These are phyloP conservation scores for Mesitornis unicolor DNA, from an alignment of 2,113 vertebrate species.

Conservation along the genomic window DNA sequence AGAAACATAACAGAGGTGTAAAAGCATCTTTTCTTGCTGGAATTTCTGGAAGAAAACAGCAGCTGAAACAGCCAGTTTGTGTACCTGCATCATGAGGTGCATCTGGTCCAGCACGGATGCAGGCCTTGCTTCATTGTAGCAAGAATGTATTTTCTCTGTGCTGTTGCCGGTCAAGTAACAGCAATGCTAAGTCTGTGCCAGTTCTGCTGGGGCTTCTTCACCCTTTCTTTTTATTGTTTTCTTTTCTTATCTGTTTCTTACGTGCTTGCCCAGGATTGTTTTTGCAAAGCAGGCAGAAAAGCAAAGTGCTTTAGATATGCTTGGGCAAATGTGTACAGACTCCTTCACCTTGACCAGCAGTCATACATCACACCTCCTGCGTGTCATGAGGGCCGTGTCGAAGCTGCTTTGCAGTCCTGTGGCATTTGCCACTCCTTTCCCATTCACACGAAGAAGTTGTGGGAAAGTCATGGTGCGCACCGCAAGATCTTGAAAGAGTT, in stretches of 20 bases:
- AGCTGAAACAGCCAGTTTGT: not conserved
- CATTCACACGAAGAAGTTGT: slow-evolving; percentile 15
- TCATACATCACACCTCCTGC: not conserved
- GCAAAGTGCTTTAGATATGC: not conserved
- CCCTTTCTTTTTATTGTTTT: not conserved
- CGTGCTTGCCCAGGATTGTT: not conserved
- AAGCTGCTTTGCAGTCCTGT: not conserved
- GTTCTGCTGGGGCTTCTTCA: not conserved
- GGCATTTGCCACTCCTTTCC: not conserved
- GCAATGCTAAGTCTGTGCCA: not conserved
- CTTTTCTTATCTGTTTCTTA: not conserved
- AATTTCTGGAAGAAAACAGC: not conserved
- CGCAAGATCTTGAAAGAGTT: slow-evolving; percentile 53
- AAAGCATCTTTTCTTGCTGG: not conserved
- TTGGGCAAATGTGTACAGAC: not conserved
- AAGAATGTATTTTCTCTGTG: not conserved
- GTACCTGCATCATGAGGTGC: not conserved
- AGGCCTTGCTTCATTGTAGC: not conserved
- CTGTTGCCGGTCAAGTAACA: not conserved
- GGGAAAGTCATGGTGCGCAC: not conserved
- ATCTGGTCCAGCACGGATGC: not conserved
- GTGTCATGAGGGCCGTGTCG: not conserved
- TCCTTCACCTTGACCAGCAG: not conserved
- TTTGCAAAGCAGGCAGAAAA: not conserved
- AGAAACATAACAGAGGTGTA: not conserved